Evolutionary conservation across 2,113 vertebrate species (phyloP).

Genomic region (Proteles cristata): DNA sequence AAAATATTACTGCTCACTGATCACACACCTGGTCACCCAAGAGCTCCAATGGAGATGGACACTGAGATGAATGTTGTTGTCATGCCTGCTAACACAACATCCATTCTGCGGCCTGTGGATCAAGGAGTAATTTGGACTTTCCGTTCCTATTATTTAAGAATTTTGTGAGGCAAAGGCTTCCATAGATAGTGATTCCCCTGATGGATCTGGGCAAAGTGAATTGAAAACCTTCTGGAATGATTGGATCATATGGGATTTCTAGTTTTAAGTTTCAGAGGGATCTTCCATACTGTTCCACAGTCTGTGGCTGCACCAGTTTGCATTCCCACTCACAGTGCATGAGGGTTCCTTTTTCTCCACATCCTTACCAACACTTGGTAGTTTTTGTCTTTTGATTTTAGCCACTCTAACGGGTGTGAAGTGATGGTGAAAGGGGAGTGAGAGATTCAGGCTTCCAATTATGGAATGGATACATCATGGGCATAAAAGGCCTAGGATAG

Average conservation of each 20-base stretch:
- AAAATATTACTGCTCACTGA: not conserved
- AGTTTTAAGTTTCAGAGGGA: not conserved
- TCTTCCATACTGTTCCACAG: not conserved
- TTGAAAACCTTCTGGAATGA: not conserved
- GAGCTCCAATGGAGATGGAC: not conserved
- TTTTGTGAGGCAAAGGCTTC: not conserved
- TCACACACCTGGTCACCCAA: not conserved
- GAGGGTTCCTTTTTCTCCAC: not conserved
- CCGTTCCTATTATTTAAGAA: not conserved
- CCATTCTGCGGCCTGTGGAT: not conserved
- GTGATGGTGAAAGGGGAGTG: not conserved
- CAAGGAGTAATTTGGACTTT: not conserved
- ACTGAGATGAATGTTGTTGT: not conserved
- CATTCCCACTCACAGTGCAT: not conserved
- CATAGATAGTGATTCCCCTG: not conserved
- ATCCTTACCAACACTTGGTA: not conserved
- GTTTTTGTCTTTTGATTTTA: not conserved
- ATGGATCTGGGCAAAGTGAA: not conserved
- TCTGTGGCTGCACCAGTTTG: not conserved
- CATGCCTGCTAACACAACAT: no score
- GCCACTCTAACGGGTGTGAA: not conserved
- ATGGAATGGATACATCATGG: not conserved
- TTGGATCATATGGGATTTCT: not conserved
- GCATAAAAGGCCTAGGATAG: not conserved
- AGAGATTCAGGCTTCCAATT: not conserved